Evolutionary conservation across 2,888 invertebrate species (phyloP).

Genomic region (Agrotis ipsilon): DNA sequence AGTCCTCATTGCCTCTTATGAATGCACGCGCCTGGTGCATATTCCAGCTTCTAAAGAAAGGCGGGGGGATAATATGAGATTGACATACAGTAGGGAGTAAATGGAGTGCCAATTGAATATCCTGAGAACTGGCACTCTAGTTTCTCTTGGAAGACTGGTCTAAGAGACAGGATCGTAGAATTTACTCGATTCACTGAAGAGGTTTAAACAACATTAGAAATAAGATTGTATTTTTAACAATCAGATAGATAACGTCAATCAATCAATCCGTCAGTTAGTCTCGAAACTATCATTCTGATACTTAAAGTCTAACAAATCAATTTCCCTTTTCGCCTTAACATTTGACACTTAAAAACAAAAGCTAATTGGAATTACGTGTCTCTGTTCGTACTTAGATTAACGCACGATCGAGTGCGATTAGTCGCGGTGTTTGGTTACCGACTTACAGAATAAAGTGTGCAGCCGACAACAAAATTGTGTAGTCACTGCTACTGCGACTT

Average conservation of each 20-base stretch:
- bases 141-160: no score
- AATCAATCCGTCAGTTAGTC: background rate
- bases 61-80: constrained; percentile 18
- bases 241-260: no score
- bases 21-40: constrained; percentile 17
- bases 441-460: constrained; percentile 38
- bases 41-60: constrained; percentile 26
- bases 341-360: constrained; percentile 49
- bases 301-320: background rate
- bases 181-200: no score
- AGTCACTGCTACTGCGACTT: constrained; percentile 13
- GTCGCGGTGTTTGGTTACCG: constrained; percentile 46
- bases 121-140: no score
- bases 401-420: constrained; percentile 59
- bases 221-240: no score
- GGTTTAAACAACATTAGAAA: no score
- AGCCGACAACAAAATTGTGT: constrained; percentile 32
- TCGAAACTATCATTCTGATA: background rate
- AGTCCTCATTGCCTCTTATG: no score
- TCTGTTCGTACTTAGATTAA: constrained; percentile 43
- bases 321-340: constrained; percentile 28
- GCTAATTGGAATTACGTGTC: constrained; percentile 52
- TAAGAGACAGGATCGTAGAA: no score
- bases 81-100: constrained; percentile 12
- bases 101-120: constrained; percentile 16